Conservation (phyloP, 92 coral and sea anemone genomes). For the Palythoa grandiflora region DNA sequence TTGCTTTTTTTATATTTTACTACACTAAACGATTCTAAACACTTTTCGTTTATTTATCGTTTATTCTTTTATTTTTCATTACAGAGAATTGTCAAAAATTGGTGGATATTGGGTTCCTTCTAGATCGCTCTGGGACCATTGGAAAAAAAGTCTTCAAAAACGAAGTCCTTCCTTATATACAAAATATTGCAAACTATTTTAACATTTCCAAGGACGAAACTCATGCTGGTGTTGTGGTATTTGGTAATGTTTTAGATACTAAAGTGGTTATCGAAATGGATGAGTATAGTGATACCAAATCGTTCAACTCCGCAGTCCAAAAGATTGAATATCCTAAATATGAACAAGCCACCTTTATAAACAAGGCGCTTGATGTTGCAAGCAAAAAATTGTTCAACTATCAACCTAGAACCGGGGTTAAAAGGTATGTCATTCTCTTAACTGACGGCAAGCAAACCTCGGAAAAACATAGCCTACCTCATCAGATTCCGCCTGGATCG, state of each 20-base stretch:
- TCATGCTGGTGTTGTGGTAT: constrained; percentile 18
- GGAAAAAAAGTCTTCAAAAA: neutral
- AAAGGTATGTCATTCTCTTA: neutral
- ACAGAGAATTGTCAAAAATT: too few species aligned
- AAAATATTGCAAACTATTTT: neutral
- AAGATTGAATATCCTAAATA: neutral
- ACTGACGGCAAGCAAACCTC: neutral
- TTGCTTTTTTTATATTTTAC: too few species aligned
- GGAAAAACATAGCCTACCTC: too few species aligned
- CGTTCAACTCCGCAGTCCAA: neutral
- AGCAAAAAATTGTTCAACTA: neutral
- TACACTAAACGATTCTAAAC: too few species aligned
- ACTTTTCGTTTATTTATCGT: too few species aligned
- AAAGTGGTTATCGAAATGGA: neutral
- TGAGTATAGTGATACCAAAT: neutral
- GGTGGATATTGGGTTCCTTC: neutral
- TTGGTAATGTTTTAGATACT: neutral
- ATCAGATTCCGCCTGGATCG: too few species aligned
- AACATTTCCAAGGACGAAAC: neutral
- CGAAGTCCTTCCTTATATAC: neutral
- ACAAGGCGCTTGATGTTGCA: neutral
- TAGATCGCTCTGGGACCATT: constrained; percentile 7
- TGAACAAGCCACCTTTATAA: neutral
- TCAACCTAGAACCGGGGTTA: neutral
- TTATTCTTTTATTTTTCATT: too few species aligned